A percentile compares a stretch with the other conserved stretches of the same genome.
Evolutionary conservation across 2,113 vertebrate species (phyloP).

Genomic region (Syrrhaptes paradoxus): DNA sequence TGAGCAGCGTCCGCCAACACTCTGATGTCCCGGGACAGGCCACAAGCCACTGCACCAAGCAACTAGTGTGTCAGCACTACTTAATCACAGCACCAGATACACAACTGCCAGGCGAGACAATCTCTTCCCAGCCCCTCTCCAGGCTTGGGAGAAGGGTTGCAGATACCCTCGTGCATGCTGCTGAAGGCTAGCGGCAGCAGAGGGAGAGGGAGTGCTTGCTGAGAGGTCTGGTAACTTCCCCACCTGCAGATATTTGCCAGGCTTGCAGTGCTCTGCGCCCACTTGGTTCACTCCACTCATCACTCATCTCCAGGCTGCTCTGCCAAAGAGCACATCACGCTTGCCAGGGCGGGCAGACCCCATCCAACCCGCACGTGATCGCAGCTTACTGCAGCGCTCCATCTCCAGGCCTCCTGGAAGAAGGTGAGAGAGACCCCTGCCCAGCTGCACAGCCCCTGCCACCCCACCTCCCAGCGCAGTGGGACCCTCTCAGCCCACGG

Average conservation of each 20-base stretch:
- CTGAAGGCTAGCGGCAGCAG: not conserved
- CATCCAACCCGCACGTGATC: not conserved
- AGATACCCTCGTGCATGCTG: not conserved
- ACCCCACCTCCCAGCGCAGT: not conserved
- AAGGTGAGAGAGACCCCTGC: not conserved
- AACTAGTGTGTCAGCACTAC: not conserved
- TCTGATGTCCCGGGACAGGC: not conserved
- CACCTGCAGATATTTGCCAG: not conserved
- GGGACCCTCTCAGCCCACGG: not conserved
- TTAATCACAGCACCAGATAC: not conserved
- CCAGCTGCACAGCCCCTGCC: not conserved
- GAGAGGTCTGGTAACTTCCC: not conserved
- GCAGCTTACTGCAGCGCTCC: not conserved
- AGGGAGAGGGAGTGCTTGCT: not conserved
- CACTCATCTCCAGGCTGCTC: not conserved
- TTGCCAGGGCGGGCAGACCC: slow-evolving; percentile 1
- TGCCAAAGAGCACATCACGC: not conserved
- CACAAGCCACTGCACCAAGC: not conserved
- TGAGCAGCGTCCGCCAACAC: not conserved
- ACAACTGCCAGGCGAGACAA: not conserved
- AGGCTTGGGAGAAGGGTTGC: not conserved
- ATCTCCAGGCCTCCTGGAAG: not conserved
- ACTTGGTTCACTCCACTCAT: slow-evolving; percentile 6
- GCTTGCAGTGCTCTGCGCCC: not conserved
- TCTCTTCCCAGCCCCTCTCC: not conserved